Evolutionary conservation across 1,140 invertebrate species (phyloP), one percentile per base, ranked within the genome.

Genomic region (Cherax quadricarinatus): DNA sequence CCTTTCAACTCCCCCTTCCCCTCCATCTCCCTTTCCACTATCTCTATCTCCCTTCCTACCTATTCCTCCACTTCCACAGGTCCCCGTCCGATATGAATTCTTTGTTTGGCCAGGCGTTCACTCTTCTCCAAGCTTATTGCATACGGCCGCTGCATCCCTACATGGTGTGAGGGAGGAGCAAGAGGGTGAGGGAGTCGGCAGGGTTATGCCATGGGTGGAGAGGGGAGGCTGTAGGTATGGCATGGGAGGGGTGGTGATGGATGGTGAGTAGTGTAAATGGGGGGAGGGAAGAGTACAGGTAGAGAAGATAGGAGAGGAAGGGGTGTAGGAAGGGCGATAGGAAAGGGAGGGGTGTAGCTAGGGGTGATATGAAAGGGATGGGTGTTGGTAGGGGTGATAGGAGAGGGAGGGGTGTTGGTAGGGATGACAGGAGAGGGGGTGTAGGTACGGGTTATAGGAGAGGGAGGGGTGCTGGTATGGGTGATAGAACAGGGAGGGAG

Each of bases 71-170:
- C 75, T 48, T 30, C 75, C 78, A 79, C 86, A 30, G 70, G 83
- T 60, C 16, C 60, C 83, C 57, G 62, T 14, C 82, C 86, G 86
- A 88, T 88, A 88, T 88, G 88, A 89, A 84, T 89, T 89, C 88
- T 83, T 89, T 89, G 82, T 89, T 73, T 84, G 82, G 62, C 81
- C 66, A 75, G 79, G 86, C 86, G 86, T 88, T 53, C 70, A 75
- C 70, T 88, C 86, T 88, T 81, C 75, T 41, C 86, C 86, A 62
- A 79, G 79, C 24, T 88, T 88, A 88, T 88, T 88, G 86, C 86
- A 88, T 88, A 88, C 86, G 86, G 49, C 78, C 24, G 57, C 75
- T 88, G 86, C 86, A 88, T 88, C 86, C 86, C 86, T 88, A 48
- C 57, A 60, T 81, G 86, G 78, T 21, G 10, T 14, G 24, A 41